Evolutionary conservation across 1,140 invertebrate genomes (phyloP), one percentile per base, ranked within the genome.

Genomic region (Sycobia sp.): DNA sequence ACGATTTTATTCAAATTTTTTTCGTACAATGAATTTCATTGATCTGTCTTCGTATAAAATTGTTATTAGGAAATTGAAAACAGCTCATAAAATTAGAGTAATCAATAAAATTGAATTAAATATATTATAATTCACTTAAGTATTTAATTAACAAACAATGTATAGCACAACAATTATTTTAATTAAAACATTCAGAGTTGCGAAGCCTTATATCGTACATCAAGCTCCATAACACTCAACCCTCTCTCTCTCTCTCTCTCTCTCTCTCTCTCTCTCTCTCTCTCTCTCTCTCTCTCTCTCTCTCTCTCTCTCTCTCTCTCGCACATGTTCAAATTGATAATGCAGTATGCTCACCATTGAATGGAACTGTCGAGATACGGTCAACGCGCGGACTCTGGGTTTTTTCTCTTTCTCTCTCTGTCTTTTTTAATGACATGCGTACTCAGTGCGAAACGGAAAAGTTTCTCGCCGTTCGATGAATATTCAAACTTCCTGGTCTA

Each of bases 401-500:
- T 22, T 47, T 50, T 50, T 47, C 27, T 47, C 14, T 50, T 18
- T 18, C 22, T 51, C 8, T 1, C 29, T 16, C 23, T 18, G 4
- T 50, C 34, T 43, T 56, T 68, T 68, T 70, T 46, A 72, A 69
- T 72, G 66, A 62, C 64, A 70, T 67, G 67, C 66, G 62, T 62
- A 64, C 64, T 64, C 66, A 69, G 68, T 65, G 69, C 67, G 66
- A 66, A 71, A 68, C 66, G 61, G 61, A 58, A 60, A 59, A 67
- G 66, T 69, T 70, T 67, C n/a, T n/a, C 61, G 58, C 62, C 67
- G 64, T 62, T 44, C 69, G 64, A 71, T 73, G 69, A 68, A 71
- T 73, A 73, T 71, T 73, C 66, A 73, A 69, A 63, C 66, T 71
- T 73, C 68, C 71, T 69, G 71, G 67, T 71, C 65, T 69, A 68